phyloP scores from a whole-genome alignment of 2,797 vertebrate genomes.

The Scomberomorus guttatus region DNA sequence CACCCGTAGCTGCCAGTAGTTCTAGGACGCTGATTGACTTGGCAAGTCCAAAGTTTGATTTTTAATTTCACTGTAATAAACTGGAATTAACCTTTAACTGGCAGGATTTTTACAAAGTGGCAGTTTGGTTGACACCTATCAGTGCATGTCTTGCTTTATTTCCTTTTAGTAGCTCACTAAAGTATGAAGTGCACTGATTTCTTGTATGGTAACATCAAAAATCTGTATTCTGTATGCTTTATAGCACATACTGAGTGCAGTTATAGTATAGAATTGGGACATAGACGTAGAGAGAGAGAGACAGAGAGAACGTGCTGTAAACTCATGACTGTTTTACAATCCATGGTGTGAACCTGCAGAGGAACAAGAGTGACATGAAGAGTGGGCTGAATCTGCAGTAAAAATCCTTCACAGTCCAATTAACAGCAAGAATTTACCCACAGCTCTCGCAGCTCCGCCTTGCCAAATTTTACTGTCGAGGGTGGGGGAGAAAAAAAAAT shows the following conservation, averaged over 20 bases:
- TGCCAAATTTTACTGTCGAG: constrained; percentile 51
- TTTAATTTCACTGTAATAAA: background rate
- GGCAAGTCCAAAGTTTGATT: background rate
- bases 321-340: constrained; percentile 18
- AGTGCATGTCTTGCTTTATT: constrained; percentile 4
- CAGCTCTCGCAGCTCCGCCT: constrained; percentile 50
- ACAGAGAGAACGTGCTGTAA: constrained; percentile 26
- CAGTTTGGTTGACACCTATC: background rate
- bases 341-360: constrained; percentile 37
- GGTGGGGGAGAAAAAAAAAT: background rate
- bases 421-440: constrained; percentile 62
- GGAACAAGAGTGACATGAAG: constrained; percentile 29
- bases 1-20: too few relatives aligned
- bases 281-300: background rate
- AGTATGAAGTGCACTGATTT: background rate
- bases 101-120: background rate
- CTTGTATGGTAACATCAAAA: constrained; percentile 1
- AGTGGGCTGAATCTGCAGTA: constrained; percentile 56
- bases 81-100: too few relatives aligned
- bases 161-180: background rate
- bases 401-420: constrained; percentile 75
- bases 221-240: constrained; percentile 3
- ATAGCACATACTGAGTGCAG: background rate
- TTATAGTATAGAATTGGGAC: background rate
- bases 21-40: too few relatives aligned